A percentile compares a stretch with the other conserved stretches of the same genome.
Evolutionary conservation across 2,797 vertebrate genomes (phyloP).

Genomic region (Toxotes lorentzi): DNA sequence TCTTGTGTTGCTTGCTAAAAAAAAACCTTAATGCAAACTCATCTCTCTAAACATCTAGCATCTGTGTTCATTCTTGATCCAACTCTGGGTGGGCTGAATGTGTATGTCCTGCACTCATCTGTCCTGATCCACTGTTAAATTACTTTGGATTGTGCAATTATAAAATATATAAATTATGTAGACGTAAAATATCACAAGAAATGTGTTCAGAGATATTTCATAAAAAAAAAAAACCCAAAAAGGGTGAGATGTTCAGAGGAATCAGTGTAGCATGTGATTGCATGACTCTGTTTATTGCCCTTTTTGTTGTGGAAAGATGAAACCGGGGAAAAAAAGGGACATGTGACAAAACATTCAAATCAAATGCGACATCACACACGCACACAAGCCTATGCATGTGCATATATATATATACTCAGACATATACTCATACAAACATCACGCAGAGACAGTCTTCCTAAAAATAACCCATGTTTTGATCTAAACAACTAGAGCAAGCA

Average conservation of each 20-base stretch:
- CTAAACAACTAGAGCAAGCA: slow-evolving; percentile 69
- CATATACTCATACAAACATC: slow-evolving; percentile 18
- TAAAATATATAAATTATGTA: not conserved
- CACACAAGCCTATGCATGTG: not conserved
- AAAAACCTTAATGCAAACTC: slow-evolving; percentile 35
- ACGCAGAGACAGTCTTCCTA: slow-evolving; percentile 38
- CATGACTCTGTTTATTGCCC: not conserved
- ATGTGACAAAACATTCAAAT: not conserved
- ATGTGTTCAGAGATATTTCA: not conserved
- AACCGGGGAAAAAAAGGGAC: not conserved
- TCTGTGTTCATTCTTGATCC: not conserved
- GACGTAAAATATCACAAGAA: not conserved
- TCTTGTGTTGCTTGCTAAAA: slow-evolving; percentile 30
- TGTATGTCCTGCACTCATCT: not conserved
- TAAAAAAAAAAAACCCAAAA: too few relatives aligned
- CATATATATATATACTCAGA: not conserved
- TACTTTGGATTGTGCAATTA: not conserved
- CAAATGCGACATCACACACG: not conserved
- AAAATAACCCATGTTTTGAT: slow-evolving; percentile 62
- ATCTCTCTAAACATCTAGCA: slow-evolving; percentile 20
- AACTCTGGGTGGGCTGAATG: not conserved
- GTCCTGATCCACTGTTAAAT: not conserved
- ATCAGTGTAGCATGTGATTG: not conserved
- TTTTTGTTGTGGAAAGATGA: not conserved
- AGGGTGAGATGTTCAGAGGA: not conserved